Percentiles rank a stretch among this genome's conserved stretches.
These are phyloP conservation scores for Gymnorhina tibicen DNA, from an alignment of 2,113 vertebrate genomes.

Conservation along the genomic window DNA sequence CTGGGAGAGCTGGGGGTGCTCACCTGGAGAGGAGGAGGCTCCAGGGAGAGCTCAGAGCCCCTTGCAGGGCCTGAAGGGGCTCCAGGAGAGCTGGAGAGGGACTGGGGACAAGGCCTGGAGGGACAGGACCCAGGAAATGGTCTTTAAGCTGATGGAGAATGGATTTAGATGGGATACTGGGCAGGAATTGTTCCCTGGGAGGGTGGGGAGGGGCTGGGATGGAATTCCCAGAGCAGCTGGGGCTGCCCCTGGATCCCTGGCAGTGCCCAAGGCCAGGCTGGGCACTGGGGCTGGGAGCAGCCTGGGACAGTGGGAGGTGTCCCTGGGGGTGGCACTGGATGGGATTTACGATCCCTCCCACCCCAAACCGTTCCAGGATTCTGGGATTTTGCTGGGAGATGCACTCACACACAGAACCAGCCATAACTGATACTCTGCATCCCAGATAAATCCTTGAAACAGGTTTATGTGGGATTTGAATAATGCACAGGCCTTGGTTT, in stretches of 20 bases:
- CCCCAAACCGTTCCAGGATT: neutral
- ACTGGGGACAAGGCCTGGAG: neutral
- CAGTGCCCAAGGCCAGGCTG: neutral
- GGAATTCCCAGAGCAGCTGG: neutral
- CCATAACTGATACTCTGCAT: neutral
- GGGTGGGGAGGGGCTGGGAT: neutral
- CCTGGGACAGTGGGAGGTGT: neutral
- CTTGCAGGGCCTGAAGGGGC: neutral
- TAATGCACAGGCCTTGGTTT: neutral
- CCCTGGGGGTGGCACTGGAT: neutral
- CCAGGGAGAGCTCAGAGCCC: neutral
- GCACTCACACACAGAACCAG: neutral
- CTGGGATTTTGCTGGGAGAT: neutral
- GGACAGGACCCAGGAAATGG: neutral
- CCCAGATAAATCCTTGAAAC: neutral
- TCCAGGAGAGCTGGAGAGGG: neutral
- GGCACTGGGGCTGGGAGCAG: neutral
- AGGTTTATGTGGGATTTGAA: neutral
- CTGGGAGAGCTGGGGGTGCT: neutral
- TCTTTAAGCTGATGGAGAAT: no score
- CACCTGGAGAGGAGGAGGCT: neutral
- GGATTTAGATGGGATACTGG: neutral
- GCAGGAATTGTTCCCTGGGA: neutral
- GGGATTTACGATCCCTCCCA: fast-evolving
- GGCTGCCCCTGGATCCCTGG: neutral